Evolutionary conservation across 2,797 vertebrate genomes (phyloP), one percentile per base, ranked within the genome.

Genomic region (Apogon talboti): DNA sequence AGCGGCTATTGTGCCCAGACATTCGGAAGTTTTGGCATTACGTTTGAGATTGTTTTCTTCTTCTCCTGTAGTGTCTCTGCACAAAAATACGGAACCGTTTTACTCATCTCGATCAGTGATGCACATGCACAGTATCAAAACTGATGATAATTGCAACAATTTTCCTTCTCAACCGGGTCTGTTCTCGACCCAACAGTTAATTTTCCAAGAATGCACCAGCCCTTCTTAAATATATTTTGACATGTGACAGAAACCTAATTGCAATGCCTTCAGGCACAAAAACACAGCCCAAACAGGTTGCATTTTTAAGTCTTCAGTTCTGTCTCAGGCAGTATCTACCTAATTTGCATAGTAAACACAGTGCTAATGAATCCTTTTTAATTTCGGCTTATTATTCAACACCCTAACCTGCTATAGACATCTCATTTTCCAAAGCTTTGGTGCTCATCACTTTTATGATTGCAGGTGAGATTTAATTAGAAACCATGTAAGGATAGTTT

Each of bases 381-480:
- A 56, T 78, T 78, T 63, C 14, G 16, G 10, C 12, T 82, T 58
- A 69, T 76, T 74, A 85, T 85, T 80, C 71, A 70, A 53, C 21
- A 64, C 70, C 46, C 51, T 47, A 55, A 67, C 63, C 56, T 65
- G 44, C 42, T 35, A 41, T 45, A 47, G 58, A 82, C 69, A 58
- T 69, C 68, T 73, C 62, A 79, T 69, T 89, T 83, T 81, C 42
- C 68, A 66, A 65, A 63, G 69, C 58, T 73, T 72, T 74, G 44
- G 60, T 45, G 51, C 59, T 78, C 66, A 79, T 79, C 67, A 60
- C 46, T 71, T 74, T 77, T 69, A 50, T 85, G 71, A 73, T 78
- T 67, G 67, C 72, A 78, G 68, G 68, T 65, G 54, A 72, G 60
- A 67, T 77, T 77, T 75, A 83, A 87, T 86, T 84, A 73, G 41